phyloP scores from a whole-genome alignment of 2,113 vertebrate genomes.

The Saccopteryx leptura region DNA sequence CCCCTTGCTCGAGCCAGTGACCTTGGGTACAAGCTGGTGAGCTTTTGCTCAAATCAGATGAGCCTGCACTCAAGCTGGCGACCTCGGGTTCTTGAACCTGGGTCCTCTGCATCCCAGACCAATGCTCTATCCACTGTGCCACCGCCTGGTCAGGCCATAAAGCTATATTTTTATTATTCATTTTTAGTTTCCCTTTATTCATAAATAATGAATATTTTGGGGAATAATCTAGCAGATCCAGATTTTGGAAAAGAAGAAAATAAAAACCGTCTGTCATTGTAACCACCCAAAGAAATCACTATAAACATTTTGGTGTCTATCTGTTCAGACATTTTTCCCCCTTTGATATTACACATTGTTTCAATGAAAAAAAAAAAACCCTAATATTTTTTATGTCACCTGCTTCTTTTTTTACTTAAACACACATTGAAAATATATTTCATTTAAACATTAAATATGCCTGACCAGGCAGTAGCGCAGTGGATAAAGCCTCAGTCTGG shows the following conservation, averaged over 20 bases:
- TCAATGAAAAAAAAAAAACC: neutral
- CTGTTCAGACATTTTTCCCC: neutral
- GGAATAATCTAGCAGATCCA: neutral
- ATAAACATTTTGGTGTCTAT: neutral
- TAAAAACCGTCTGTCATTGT: neutral
- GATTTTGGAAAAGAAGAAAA: conserved; percentile 16
- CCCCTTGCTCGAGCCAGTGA: no score
- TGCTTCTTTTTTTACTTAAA: conserved; percentile 14
- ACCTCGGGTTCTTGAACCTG: no score
- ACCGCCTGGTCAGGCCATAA: no score
- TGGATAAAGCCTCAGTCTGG: no score
- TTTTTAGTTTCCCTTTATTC: conserved; percentile 26
- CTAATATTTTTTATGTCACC: neutral
- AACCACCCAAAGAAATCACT: neutral
- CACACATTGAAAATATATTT: neutral
- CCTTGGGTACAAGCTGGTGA: no score
- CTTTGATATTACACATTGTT: neutral
- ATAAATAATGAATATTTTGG: conserved; percentile 9
- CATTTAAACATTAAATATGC: neutral
- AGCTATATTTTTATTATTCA: conserved; percentile 18
- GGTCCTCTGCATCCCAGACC: no score
- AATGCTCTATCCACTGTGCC: no score
- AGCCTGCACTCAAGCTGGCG: no score
- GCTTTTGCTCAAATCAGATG: no score
- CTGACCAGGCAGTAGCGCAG: no score